Percentiles rank a stretch among this genome's conserved stretches.
phyloP scores from a whole-genome alignment of 2,888 invertebrate species.

The Trachelus stipa region DNA sequence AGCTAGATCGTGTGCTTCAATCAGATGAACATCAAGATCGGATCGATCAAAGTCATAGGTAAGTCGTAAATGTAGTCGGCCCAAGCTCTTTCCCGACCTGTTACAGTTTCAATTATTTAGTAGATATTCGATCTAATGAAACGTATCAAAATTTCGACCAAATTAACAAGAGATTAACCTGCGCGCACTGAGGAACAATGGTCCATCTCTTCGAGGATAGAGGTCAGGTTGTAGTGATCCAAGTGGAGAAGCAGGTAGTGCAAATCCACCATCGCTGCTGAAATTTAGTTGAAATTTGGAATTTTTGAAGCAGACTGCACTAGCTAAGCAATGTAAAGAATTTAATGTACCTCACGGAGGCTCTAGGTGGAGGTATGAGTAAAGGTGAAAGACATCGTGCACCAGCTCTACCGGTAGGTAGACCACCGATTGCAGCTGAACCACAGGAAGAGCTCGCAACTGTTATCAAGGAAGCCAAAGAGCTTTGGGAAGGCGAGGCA shows the following conservation, averaged over 20 bases:
- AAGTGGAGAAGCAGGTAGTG: slow-evolving; percentile 72
- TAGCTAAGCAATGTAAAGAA: slow-evolving; percentile 53
- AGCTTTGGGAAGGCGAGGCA: slow-evolving; percentile 78
- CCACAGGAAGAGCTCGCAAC: slow-evolving; percentile 63
- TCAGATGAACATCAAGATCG: slow-evolving; percentile 90
- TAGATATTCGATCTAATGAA: background rate
- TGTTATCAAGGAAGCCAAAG: slow-evolving; percentile 74
- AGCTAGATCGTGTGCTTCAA: slow-evolving; percentile 89
- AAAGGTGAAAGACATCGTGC: slow-evolving; percentile 81
- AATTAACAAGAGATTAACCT: slow-evolving; percentile 34
- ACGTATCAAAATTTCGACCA: background rate
- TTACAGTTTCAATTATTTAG: slow-evolving; percentile 58
- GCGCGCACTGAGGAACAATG: slow-evolving; percentile 76
- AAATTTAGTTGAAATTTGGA: background rate
- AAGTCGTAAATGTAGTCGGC: slow-evolving; percentile 84
- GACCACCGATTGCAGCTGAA: slow-evolving; percentile 43
- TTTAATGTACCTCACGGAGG: slow-evolving; percentile 61
- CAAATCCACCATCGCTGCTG: slow-evolving; percentile 61
- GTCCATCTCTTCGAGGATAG: slow-evolving; percentile 84
- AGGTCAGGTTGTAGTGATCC: slow-evolving; percentile 90
- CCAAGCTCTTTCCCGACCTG: slow-evolving; percentile 78
- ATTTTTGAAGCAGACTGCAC: background rate
- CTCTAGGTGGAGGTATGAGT: slow-evolving; percentile 78
- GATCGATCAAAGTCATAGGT: slow-evolving; percentile 92
- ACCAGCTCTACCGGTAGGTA: slow-evolving; percentile 33